phyloP scores from a whole-genome alignment of 2,888 invertebrate genomes.

The Eucera pruinosa region DNA sequence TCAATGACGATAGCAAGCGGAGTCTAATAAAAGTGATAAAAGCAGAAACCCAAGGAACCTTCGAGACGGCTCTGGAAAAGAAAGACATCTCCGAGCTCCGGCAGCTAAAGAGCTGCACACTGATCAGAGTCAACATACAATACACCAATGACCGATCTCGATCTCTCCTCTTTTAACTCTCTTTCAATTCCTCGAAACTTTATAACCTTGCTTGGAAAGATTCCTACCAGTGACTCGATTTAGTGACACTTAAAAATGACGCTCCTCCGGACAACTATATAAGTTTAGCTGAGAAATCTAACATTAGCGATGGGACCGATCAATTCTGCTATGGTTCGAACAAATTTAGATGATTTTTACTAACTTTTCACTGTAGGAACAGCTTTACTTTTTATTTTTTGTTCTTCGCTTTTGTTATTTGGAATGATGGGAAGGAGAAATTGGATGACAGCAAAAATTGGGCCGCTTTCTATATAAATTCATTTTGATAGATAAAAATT shows the following conservation, averaged over 20 bases:
- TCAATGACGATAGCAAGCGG: slow-evolving; percentile 58
- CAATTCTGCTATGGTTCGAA: neutral
- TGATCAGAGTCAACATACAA: slow-evolving; percentile 48
- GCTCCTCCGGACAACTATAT: neutral
- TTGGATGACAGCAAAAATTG: too few relatives aligned
- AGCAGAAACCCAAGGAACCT: slow-evolving; percentile 47
- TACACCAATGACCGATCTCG: slow-evolving; percentile 38
- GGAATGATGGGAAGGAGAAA: too few relatives aligned
- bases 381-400: too few relatives aligned
- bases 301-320: neutral
- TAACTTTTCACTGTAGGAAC: neutral
- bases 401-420: too few relatives aligned
- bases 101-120: slow-evolving; percentile 28
- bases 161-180: slow-evolving; percentile 5
- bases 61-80: slow-evolving; percentile 30
- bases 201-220: slow-evolving; percentile 40
- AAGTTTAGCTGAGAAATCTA: neutral
- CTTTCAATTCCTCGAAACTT: slow-evolving; percentile 36
- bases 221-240: slow-evolving; percentile 41
- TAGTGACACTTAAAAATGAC: slow-evolving; percentile 6
- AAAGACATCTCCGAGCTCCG: slow-evolving; percentile 56
- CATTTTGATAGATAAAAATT: too few relatives aligned
- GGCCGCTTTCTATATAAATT: too few relatives aligned
- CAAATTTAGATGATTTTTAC: too few relatives aligned
- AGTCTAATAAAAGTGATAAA: slow-evolving; percentile 68